Conservation (phyloP, 2,888 invertebrate genomes). For the Chelonus formosanus region DNA sequence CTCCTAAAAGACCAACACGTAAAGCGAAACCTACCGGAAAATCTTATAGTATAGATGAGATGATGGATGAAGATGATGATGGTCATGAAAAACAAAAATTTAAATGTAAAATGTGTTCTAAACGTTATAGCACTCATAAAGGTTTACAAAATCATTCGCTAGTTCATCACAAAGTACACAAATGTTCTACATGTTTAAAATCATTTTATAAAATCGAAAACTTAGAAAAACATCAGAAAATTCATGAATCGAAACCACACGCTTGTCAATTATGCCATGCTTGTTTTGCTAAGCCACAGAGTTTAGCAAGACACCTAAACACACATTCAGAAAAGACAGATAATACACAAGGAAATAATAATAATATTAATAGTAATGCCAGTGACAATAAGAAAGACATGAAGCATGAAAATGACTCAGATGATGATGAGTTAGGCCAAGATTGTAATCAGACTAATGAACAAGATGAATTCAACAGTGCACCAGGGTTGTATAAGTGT, state of each 20-base stretch:
- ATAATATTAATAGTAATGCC: slow-evolving; percentile 32
- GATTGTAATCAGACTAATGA: slow-evolving; percentile 39
- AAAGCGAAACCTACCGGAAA: slow-evolving; percentile 52
- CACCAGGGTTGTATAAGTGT: slow-evolving; percentile 60
- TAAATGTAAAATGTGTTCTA: slow-evolving; percentile 56
- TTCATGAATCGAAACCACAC: slow-evolving; percentile 54
- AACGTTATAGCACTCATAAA: slow-evolving; percentile 56
- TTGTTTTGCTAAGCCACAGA: slow-evolving; percentile 54
- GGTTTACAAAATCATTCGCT: slow-evolving; percentile 58
- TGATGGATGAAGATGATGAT: slow-evolving; percentile 44
- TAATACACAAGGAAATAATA: slow-evolving; percentile 20
- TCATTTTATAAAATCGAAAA: slow-evolving; percentile 57
- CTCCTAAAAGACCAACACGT: slow-evolving; percentile 47
- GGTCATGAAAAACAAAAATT: slow-evolving; percentile 49
- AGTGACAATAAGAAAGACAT: slow-evolving; percentile 44
- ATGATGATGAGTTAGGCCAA: slow-evolving; percentile 52
- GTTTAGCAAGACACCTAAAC: slow-evolving; percentile 54
- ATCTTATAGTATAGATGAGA: slow-evolving; percentile 52
- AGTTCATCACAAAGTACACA: slow-evolving; percentile 59
- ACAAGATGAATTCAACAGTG: slow-evolving; percentile 50
- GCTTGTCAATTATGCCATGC: slow-evolving; percentile 57
- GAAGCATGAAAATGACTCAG: slow-evolving; percentile 48
- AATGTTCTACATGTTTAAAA: slow-evolving; percentile 56
- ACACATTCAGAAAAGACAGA: slow-evolving; percentile 45
- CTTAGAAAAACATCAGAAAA: slow-evolving; percentile 56